These are phyloP conservation scores for Mus minutoides DNA, from an alignment of 2,797 vertebrate species.

Conservation along the genomic window DNA sequence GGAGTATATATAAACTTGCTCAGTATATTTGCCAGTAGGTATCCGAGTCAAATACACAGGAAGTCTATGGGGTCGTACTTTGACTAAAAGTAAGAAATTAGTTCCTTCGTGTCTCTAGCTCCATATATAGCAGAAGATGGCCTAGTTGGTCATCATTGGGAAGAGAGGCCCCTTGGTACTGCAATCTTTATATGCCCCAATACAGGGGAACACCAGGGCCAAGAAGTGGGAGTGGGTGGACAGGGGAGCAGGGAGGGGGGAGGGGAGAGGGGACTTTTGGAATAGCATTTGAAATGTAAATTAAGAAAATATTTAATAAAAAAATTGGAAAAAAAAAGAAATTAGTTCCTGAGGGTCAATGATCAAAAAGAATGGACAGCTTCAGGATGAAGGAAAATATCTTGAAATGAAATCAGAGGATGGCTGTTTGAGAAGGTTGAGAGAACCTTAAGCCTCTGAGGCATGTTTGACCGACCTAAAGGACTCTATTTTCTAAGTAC, in stretches of 20 bases:
- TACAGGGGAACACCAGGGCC: too few species aligned
- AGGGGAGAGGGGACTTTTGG: too few species aligned
- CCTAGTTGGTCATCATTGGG: too few species aligned
- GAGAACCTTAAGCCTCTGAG: neutral
- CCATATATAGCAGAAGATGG: too few species aligned
- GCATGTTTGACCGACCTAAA: neutral
- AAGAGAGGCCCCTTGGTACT: too few species aligned
- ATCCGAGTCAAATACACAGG: neutral
- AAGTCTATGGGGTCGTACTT: neutral
- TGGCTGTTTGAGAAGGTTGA: neutral
- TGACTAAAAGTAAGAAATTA: neutral
- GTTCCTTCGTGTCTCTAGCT: too few species aligned
- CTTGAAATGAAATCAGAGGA: conserved; percentile 23
- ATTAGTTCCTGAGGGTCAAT: neutral
- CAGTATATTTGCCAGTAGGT: neutral
- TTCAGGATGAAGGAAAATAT: conserved; percentile 15
- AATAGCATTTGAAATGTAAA: too few species aligned
- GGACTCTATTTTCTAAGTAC: conserved; percentile 2
- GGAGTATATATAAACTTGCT: neutral
- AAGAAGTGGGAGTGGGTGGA: too few species aligned
- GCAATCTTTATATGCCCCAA: too few species aligned
- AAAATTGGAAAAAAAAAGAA: too few species aligned
- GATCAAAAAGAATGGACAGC: neutral
- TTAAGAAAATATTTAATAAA: too few species aligned
- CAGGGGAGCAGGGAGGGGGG: too few species aligned